phyloP scores from a whole-genome alignment of 1,140 invertebrate genomes.

The Cardiocondyla obscurior region DNA sequence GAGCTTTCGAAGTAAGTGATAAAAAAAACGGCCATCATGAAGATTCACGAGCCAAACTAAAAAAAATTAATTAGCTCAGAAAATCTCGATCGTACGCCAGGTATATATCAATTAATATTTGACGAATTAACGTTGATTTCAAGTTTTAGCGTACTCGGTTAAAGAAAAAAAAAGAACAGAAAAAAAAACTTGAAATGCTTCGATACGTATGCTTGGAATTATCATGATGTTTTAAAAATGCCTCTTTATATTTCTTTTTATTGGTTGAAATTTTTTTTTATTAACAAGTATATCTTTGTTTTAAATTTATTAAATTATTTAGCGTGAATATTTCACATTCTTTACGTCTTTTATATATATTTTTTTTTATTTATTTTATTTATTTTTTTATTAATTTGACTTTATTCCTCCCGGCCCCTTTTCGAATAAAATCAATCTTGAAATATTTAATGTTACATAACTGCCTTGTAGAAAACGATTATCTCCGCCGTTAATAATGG shows the following conservation, averaged over 20 bases:
- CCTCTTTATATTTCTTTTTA: not conserved
- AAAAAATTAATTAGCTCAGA: slow-evolving; percentile 22
- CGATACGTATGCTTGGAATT: not conserved
- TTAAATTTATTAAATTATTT: not conserved
- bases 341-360: not conserved
- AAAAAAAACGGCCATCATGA: not conserved
- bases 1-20: not conserved
- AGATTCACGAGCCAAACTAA: not conserved
- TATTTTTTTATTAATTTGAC: not conserved
- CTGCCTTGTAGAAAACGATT: slow-evolving; percentile 31
- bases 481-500: slow-evolving; percentile 32
- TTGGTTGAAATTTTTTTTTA: not conserved
- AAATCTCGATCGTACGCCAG: not conserved
- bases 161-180: too few species aligned
- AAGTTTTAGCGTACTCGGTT: not conserved
- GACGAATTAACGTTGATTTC: not conserved
- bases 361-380: too few species aligned
- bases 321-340: not conserved
- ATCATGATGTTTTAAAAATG: not conserved
- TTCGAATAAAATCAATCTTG: not conserved
- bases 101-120: slow-evolving; percentile 4
- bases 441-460: slow-evolving; percentile 2
- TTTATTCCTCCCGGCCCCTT: not conserved
- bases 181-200: too few species aligned
- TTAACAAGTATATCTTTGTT: not conserved